Evolutionary conservation across 1,140 invertebrate species (phyloP), one percentile per base, ranked within the genome.

Genomic region (Philopotamus ludificatus): DNA sequence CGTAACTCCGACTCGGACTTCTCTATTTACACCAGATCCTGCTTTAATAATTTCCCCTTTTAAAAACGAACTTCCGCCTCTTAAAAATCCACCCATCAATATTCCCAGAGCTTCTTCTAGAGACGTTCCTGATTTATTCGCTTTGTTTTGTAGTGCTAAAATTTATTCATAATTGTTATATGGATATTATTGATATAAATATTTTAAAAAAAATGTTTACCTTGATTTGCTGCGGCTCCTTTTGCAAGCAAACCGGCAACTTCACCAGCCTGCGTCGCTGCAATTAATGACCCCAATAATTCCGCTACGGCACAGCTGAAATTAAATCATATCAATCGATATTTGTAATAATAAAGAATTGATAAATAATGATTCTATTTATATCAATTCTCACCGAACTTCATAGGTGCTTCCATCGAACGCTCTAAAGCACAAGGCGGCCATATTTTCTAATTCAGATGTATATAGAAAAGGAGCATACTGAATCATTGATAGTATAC

Each of bases 1-100:
- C 23, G 93, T 95, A 0, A 95, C 92, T 51, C 97, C 97, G 66
- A 99, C 94, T 73, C 97, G 83, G 49, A 98, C 93, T 84, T 99
- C 97, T 68, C 94, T 81, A 76, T 95, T 96, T 0, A 97, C 91
- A 9, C 90, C 87, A 0, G 92, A 92, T 69, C 88, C 92, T 1
- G 95, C 95, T 81, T 98, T 98, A 66, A 97, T 97, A 73, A 97
- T 97, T 79, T 98, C 95, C 12, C 93, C 93, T 79, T 98, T 98
- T 2, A 98, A 79, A 77, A 98, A 98, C 10, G 96, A 94, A 16
- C 91, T 92, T 16, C 95, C 95, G 1, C 96, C 97, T 70, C 93
- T 83, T 1, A 98, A 76, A 81, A 98, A 99, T 34, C 95, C 96
- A n/a, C 92, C 89, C 84, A 95, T 92, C 67, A 99, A 79, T 63